These are phyloP conservation scores for Synergus itoensis DNA, from an alignment of 2,888 invertebrate species.

Conservation along the genomic window DNA sequence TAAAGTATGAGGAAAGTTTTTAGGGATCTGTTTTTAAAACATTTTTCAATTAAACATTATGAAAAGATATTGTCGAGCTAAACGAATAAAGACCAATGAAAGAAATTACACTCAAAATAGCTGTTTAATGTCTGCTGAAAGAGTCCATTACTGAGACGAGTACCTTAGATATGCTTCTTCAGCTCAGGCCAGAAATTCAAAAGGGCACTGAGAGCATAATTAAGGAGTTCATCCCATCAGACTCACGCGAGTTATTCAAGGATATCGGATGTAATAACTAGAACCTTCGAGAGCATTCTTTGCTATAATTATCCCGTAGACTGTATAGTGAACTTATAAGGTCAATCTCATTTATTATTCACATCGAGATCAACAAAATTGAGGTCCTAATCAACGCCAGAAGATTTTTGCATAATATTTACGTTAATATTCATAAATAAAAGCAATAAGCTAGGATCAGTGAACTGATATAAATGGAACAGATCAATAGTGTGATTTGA, in stretches of 20 bases:
- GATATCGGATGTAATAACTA: slow-evolving; percentile 27
- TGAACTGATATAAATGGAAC: no score
- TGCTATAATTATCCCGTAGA: slow-evolving; percentile 14
- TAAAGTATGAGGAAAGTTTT: background rate
- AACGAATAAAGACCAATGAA: no score
- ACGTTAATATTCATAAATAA: no score
- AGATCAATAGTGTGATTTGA: background rate
- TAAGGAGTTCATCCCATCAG: no score
- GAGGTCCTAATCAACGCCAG: no score
- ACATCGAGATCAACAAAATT: background rate
- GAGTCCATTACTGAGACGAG: background rate
- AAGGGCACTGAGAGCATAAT: no score
- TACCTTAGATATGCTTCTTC: background rate
- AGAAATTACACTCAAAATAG: background rate
- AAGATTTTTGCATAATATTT: no score
- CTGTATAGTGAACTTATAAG: slow-evolving; percentile 13
- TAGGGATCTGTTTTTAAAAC: background rate
- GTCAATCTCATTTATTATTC: background rate
- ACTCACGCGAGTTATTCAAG: no score
- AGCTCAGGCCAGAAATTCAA: slow-evolving; percentile 17
- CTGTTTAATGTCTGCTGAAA: background rate
- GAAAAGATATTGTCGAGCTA: no score
- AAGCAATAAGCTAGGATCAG: no score
- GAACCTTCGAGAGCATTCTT: background rate
- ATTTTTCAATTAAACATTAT: background rate